Evolutionary conservation across 35 echinoderm and acorn worm genomes (phyloP), one percentile per base, ranked within the genome.

Genomic region (Heliocidaris tuberculata): DNA sequence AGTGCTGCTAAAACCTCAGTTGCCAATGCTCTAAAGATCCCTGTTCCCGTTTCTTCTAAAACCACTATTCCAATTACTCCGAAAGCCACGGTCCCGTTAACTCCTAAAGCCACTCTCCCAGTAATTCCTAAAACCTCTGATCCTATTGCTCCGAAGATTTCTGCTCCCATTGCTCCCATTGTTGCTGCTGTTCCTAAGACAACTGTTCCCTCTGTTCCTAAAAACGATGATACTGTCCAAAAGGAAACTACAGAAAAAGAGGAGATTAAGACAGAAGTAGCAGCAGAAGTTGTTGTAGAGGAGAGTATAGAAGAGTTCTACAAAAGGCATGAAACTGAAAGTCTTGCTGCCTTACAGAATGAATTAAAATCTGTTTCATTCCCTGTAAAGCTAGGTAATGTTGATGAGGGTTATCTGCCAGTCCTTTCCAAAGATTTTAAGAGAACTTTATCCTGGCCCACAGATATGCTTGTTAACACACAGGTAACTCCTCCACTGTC

Each of bases 361-460:
- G 91, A 93, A 59, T 48, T 50, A 16, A 93, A 93, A 93, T 47
- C 9, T 30, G 27, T 93, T 59, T 93, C 91, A 13, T 93, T 32
- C 31, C 91, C 91, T 93, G 91, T 93, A 32, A 93, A 93, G 27
- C 48, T 93, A 21, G 91, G 48, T 11, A 13, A 49, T 90, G 94
- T 97, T 78, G 96, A 97, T 0, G 92, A 42, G 16, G 94, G 94
- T 21, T 97, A 95, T 95, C 47, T 97, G 50, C 85, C 96, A 4
- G 94, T 97, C 5, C 90, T 49, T 56, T 85, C 94, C 21, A 95
- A 95, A 88, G 96, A 97, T 95, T 90, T 94, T 29, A 95, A 49
- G 49, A 96, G 86, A 86, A 97, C 94, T 32, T 90, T 97, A 47
- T 91, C 94, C 27, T 97, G 96, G 96, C 96, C 96, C 8, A 61